These are phyloP conservation scores for Anas acuta DNA, from an alignment of 2,797 vertebrate genomes.

Conservation along the genomic window DNA sequence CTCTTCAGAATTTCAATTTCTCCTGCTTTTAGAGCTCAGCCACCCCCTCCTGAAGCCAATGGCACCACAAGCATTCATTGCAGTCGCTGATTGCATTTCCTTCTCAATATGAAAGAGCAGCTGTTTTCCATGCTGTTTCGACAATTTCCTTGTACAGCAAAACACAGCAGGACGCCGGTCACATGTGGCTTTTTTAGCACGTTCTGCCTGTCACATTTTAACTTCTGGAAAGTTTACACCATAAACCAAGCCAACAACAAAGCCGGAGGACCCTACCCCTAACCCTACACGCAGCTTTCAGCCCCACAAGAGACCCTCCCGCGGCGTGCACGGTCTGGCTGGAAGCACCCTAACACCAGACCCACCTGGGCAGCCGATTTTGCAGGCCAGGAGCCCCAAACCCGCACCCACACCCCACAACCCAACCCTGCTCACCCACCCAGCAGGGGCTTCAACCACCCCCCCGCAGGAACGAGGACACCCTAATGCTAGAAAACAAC, in stretches of 20 bases:
- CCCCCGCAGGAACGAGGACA: neutral
- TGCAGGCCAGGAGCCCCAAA: conserved; percentile 2
- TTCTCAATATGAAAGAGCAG: neutral
- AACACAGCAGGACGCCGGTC: neutral
- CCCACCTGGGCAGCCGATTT: neutral
- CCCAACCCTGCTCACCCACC: neutral
- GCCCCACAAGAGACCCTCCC: neutral
- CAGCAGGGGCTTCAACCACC: neutral
- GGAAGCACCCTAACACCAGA: fast-evolving
- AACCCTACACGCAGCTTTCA: neutral
- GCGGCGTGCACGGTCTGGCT: neutral
- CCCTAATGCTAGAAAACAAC: neutral
- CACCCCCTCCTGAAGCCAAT: neutral
- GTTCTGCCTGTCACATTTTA: neutral
- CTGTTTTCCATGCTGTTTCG: neutral
- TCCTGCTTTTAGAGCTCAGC: neutral
- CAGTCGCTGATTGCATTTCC: neutral
- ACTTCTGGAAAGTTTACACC: neutral
- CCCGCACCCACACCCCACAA: neutral
- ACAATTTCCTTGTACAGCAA: neutral
- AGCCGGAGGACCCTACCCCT: fast-evolving
- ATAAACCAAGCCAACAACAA: neutral
- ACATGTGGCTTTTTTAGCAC: neutral
- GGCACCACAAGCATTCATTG: neutral
- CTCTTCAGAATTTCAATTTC: neutral